Evolutionary conservation across 1,140 invertebrate species (phyloP).

Genomic region (Platorchestia sp.): DNA sequence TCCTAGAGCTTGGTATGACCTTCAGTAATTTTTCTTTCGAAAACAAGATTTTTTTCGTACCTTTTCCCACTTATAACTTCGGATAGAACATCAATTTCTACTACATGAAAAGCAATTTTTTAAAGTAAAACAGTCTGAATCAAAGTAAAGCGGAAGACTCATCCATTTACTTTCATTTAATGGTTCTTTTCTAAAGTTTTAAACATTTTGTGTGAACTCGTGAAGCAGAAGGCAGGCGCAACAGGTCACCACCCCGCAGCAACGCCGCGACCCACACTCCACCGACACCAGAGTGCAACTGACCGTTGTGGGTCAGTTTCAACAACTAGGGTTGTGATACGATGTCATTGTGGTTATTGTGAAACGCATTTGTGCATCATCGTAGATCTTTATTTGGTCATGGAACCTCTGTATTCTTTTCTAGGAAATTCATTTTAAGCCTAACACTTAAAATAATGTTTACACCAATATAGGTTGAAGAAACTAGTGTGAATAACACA

Average conservation of each 20-base stretch:
- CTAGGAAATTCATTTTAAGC: too few relatives aligned
- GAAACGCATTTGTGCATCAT: too few relatives aligned
- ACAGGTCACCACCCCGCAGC: neutral
- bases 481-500: too few relatives aligned
- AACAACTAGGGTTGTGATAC: neutral
- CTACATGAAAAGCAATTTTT: neutral
- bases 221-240: neutral
- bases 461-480: too few relatives aligned
- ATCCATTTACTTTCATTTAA: neutral
- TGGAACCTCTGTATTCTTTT: too few relatives aligned
- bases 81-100: neutral
- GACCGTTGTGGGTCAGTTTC: neutral
- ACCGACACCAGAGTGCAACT: neutral
- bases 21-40: neutral
- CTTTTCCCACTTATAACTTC: neutral
- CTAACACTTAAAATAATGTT: too few relatives aligned
- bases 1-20: neutral
- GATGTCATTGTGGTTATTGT: neutral
- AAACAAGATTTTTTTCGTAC: neutral
- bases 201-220: neutral
- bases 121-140: neutral
- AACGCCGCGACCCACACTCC: neutral
- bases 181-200: neutral
- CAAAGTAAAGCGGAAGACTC: neutral
- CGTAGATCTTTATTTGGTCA: too few relatives aligned